phyloP scores from a whole-genome alignment of 2,888 invertebrate genomes.

The Xanthia togata region DNA sequence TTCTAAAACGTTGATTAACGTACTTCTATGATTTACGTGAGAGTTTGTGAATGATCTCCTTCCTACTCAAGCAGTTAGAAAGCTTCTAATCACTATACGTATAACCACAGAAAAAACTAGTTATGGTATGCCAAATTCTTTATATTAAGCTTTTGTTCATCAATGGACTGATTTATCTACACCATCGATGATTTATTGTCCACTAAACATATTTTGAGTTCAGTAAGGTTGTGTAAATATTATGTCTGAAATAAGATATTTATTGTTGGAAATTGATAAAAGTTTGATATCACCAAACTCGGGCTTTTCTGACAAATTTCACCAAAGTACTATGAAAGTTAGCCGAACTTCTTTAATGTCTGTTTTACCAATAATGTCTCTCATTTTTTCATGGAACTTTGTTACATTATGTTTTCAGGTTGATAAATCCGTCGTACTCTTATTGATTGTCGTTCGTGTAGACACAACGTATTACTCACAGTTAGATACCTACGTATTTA shows the following conservation, averaged over 20 bases:
- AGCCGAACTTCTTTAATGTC: neutral
- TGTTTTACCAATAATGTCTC: too few species aligned
- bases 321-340: neutral
- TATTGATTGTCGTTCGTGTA: too few species aligned
- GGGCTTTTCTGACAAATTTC: neutral
- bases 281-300: neutral
- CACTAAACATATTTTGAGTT: neutral
- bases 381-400: too few species aligned
- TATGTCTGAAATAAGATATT: neutral
- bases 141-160: neutral
- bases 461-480: too few species aligned
- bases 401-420: too few species aligned
- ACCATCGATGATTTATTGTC: neutral
- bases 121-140: neutral
- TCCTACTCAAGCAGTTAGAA: neutral
- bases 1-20: neutral
- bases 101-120: neutral
- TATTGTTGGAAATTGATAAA: neutral
- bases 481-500: too few species aligned
- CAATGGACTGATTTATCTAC: neutral
- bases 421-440: too few species aligned
- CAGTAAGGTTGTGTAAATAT: neutral
- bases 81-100: neutral
- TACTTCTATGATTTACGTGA: neutral
- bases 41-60: neutral